Base-by-base conservation (phyloP, 2,113 vertebrate species). In the Catagonus wagneri region DNA sequence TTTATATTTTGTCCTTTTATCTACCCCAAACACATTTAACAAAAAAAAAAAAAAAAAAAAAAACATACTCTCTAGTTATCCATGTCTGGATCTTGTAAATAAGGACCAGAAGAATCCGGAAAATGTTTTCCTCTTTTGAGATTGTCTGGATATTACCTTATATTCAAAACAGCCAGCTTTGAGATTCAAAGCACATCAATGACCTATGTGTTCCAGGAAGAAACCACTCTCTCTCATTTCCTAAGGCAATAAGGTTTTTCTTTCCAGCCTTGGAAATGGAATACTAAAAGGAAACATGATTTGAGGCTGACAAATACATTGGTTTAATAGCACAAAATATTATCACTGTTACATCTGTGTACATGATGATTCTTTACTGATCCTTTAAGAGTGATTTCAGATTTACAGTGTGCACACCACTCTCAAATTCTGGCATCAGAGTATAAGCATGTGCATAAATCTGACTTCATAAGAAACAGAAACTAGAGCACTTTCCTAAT, bases 221-320 rank as follows among this genome's bases (percentile, higher is more conserved):
- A 52, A 94, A 56, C 20, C 27, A 66, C 20, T 86, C 36, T 69
- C 39, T 74, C 61, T 88, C 58, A 32, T 60, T 89, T 61, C 50
- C 68, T 89, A 94, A 56, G 85, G 63, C 88, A 86, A 63, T 69
- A 75, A 81, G 36, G 39, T 81, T 81, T 92, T 54, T 25, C 19
- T n/a, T 90, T 54, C 86, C 63, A 94, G 83, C 69, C 39, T 86
- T 95, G 32, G 58, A 92, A 93, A 74, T 87, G 39, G 56, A 87
- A 95, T 78, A 39, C 39, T 89, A 61, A 97, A 86, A 89, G 52
- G 66, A 89, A 76, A 83, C 17, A 54, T 36, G 50, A 76, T 86
- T 93, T 63, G 56, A 91, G 39, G 16, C 34, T 94, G 83, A 81
- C 83, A 95, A 83, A 84, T 75, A 85, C 29, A 83, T 80, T 79